These are phyloP conservation scores for Drosophila prosaltans DNA, from an alignment of 1,140 invertebrate genomes.

Conservation along the genomic window DNA sequence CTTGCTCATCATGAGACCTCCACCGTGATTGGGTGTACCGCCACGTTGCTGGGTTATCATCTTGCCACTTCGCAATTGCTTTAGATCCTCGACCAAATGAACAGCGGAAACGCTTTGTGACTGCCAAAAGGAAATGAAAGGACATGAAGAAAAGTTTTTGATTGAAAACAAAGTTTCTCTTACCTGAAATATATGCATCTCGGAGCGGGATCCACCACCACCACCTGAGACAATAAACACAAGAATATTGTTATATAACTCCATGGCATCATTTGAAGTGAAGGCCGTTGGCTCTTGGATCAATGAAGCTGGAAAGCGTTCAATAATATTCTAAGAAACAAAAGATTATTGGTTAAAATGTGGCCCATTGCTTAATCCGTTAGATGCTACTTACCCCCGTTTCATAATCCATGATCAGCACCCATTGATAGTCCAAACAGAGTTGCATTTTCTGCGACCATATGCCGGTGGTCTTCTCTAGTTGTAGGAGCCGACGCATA, in stretches of 20 bases:
- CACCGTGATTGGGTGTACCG: slow-evolving; percentile 77
- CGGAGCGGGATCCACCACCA: slow-evolving; percentile 87
- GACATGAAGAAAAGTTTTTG: background rate
- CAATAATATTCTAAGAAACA: slow-evolving; percentile 93
- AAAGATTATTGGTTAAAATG: background rate
- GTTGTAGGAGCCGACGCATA: slow-evolving; percentile 95
- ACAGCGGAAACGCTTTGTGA: slow-evolving; percentile 93
- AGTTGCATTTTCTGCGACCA: slow-evolving; percentile 99
- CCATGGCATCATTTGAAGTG: slow-evolving; percentile 97
- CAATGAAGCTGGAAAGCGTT: slow-evolving; percentile 95
- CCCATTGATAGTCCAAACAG: slow-evolving; percentile 93
- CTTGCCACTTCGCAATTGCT: slow-evolving; percentile 90
- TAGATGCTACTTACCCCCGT: slow-evolving; percentile 90
- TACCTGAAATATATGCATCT: slow-evolving; percentile 99
- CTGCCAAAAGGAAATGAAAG: slow-evolving; percentile 80
- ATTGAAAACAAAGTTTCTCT: background rate
- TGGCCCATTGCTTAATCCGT: too few species aligned
- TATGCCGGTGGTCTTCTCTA: slow-evolving; percentile 97
- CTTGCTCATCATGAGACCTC: slow-evolving; percentile 73
- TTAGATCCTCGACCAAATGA: slow-evolving; percentile 93
- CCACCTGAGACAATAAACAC: slow-evolving; percentile 95
- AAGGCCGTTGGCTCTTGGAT: slow-evolving; percentile 98
- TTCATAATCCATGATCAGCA: slow-evolving; percentile 98
- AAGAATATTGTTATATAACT: slow-evolving; percentile 99
- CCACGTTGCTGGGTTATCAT: slow-evolving; percentile 85